Evolutionary conservation across 2,888 invertebrate species (phyloP), one percentile per base, ranked within the genome.

Genomic region (Parnassius mnemosyne): DNA sequence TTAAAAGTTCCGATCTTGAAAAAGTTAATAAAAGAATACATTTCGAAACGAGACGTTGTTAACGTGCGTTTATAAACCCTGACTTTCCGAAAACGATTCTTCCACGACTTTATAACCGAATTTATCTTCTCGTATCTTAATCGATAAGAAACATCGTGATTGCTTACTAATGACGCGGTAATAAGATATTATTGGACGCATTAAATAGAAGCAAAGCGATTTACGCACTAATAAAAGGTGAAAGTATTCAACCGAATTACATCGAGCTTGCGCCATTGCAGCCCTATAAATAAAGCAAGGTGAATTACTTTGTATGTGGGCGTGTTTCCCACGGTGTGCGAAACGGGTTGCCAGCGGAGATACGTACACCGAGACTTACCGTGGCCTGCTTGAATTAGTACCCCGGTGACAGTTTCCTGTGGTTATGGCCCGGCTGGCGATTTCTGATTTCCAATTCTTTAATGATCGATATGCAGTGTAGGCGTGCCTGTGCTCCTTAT

Each of bases 331-430:
- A 90, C 90, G 90, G 80, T 77, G 79, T 85, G 89, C 88, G 73
- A 85, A 89, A 90, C 90, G 83, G 88, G 90, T 89, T 84, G 77
- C 77, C 69, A 68, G 75, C 71, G 70, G 77, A 83, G 89, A 86
- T 89, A 89, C 34, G 34, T 34, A 34, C 87, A 85, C 86, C 86
- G 85, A 84, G 85, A 83, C 84, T 84, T 79, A 84, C 83, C 80
- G 82, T 83, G 82, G 84, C 79, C 80, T 76, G 66, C 76, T 78
- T 87, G 83, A 89, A 88, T 89, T 88, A 87, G 85, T 86, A 78
- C 80, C 82, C 79, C 80, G 77, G 84, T 79, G 88, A 89, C 89
- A 86, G 86, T 81, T 89, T 89, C 89, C 89, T 88, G 89, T 79
- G 81, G 77, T 89, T 88, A 89, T 79, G 81, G 77, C 79, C 78